Evolutionary conservation across 2,113 vertebrate species (phyloP).

Genomic region (Nothoprocta perdicaria): DNA sequence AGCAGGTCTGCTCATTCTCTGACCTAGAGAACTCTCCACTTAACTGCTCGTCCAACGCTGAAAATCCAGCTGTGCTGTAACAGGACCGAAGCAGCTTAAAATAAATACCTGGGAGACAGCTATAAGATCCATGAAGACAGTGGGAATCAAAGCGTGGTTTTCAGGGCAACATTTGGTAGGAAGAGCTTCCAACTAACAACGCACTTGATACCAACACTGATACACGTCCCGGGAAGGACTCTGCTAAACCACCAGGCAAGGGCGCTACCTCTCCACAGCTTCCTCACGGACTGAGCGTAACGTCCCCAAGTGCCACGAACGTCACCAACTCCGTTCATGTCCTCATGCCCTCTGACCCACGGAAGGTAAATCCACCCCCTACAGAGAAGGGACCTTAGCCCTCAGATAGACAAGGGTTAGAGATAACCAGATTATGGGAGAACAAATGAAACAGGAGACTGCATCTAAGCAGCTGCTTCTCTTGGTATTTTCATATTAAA

Average conservation of each 20-base stretch:
- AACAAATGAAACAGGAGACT: neutral
- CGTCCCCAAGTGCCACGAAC: accelerated
- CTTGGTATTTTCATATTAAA: neutral
- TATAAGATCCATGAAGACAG: neutral
- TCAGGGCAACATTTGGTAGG: neutral
- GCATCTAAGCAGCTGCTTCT: neutral
- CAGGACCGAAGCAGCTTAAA: neutral
- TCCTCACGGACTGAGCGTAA: accelerated
- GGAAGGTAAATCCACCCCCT: neutral
- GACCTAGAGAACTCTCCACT: neutral
- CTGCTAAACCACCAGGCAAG: neutral
- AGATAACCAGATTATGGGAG: neutral
- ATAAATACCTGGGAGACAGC: neutral
- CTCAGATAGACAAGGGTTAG: neutral
- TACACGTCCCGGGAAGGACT: neutral
- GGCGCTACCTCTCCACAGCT: neutral
- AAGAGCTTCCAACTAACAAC: neutral
- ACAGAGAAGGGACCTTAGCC: neutral
- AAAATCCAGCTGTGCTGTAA: neutral
- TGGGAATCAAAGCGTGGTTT: neutral
- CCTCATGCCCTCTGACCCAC: accelerated
- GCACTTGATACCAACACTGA: neutral
- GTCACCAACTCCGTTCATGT: neutral
- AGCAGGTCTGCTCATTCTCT: neutral
- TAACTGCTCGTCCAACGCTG: neutral